Evolutionary conservation across 2,888 invertebrate species (phyloP).

Genomic region (Drosophila kuntzei): DNA sequence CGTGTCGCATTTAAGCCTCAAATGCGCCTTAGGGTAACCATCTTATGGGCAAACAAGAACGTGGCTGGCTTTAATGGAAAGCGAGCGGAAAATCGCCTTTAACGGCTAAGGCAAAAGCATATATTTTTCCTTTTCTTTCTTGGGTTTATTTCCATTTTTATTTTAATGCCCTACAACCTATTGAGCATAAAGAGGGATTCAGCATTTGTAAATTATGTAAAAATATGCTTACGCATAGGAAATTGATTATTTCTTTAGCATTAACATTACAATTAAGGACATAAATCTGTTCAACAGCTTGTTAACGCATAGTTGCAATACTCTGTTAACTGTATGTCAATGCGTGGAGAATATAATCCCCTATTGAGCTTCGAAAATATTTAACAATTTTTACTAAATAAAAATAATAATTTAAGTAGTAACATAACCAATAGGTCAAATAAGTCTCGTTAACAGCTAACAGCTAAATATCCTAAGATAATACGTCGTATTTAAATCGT

Average conservation of each 20-base stretch:
- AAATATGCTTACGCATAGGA: conserved; percentile 11
- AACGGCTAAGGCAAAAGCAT: conserved; percentile 60
- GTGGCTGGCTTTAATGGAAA: conserved; percentile 77
- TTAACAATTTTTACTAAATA: no score
- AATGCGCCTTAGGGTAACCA: conserved; percentile 74
- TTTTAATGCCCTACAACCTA: conserved; percentile 30
- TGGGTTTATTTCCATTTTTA: not conserved
- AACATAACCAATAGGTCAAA: no score
- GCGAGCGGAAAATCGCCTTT: conserved; percentile 79
- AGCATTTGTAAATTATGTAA: conserved; percentile 5
- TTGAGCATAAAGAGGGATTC: conserved; percentile 6
- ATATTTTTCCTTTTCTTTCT: conserved; percentile 3
- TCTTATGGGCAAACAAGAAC: conserved; percentile 66
- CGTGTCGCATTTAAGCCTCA: conserved; percentile 78
- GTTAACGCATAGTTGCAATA: not conserved
- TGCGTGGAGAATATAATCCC: not conserved
- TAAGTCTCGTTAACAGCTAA: no score
- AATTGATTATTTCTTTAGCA: not conserved
- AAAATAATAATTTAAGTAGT: no score
- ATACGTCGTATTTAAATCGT: no score
- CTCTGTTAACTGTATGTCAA: not conserved
- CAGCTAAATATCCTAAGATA: no score
- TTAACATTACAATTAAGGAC: not conserved
- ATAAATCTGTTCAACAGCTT: conserved; percentile 4
- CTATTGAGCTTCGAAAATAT: no score